Conservation (phyloP, 2,113 vertebrate species). For the Crotalus horridus region DNA sequence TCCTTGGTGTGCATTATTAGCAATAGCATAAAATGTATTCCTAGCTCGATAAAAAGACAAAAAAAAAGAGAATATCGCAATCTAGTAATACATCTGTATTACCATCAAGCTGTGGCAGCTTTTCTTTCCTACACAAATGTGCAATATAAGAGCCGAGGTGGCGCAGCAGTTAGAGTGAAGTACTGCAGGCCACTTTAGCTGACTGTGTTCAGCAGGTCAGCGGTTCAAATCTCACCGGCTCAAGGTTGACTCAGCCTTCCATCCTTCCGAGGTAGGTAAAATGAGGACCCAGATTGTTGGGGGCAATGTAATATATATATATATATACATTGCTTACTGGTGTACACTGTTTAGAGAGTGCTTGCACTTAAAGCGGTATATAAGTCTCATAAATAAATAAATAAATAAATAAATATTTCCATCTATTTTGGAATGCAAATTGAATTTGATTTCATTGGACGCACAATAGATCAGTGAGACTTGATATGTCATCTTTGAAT, state of each 20-base stretch:
- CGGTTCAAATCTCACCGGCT: no score
- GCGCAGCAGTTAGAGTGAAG: no score
- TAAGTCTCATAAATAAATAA: no score
- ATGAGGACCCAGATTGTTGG: no score
- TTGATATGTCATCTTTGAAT: conserved; percentile 1
- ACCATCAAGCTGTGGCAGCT: background rate
- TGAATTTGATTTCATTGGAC: background rate
- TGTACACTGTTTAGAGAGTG: no score
- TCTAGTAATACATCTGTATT: background rate
- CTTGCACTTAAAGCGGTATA: no score
- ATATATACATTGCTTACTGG: no score
- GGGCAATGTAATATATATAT: no score
- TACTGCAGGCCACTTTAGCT: no score
- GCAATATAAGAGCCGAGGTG: background rate
- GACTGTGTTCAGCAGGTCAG: no score
- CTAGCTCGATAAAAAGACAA: background rate
- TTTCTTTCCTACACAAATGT: background rate
- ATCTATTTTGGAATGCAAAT: background rate
- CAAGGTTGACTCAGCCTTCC: no score
- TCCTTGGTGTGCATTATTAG: background rate
- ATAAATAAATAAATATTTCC: background rate
- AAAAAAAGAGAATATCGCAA: background rate
- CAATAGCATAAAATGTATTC: background rate
- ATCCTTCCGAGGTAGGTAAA: no score
- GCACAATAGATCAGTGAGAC: background rate